Percentiles rank a stretch among this genome's conserved stretches.
Evolutionary conservation across 1,140 invertebrate species (phyloP).

Genomic region (Hylaeus anthracinus): DNA sequence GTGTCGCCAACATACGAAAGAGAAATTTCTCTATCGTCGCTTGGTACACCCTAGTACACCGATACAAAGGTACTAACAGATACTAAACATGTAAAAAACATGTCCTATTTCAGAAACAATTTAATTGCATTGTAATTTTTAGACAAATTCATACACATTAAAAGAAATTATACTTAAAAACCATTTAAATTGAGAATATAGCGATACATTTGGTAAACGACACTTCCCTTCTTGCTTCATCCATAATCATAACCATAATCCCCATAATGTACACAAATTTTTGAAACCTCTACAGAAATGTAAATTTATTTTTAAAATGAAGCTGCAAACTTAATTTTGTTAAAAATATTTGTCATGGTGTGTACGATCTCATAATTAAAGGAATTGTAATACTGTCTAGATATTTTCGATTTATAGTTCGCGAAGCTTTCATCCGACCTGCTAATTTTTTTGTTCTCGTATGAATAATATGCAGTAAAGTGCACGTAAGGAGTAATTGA

Average conservation of each 20-base stretch:
- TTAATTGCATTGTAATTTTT: not conserved
- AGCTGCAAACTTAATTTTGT: not conserved
- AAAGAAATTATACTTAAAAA: not conserved
- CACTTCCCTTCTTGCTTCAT: slow-evolving; percentile 12
- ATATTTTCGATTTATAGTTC: not conserved
- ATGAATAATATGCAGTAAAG: not conserved
- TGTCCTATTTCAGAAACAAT: not conserved
- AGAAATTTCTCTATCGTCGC: slow-evolving; percentile 14
- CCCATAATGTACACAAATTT: not conserved
- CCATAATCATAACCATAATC: slow-evolving; percentile 9
- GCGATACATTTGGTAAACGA: slow-evolving; percentile 1
- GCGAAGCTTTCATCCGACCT: not conserved
- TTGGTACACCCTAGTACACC: no score
- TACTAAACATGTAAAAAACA: not conserved
- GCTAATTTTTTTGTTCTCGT: not conserved
- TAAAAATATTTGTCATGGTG: not conserved
- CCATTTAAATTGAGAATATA: not conserved
- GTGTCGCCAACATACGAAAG: slow-evolving; percentile 19
- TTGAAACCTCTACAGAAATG: not conserved
- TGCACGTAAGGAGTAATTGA: slow-evolving; percentile 5
- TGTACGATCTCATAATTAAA: not conserved
- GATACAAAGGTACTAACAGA: not conserved
- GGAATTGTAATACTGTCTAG: no score
- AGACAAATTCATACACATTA: not conserved
- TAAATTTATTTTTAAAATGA: not conserved